These are phyloP conservation scores for Propithecus coquereli DNA, from an alignment of 2,113 vertebrate genomes.

Conservation along the genomic window DNA sequence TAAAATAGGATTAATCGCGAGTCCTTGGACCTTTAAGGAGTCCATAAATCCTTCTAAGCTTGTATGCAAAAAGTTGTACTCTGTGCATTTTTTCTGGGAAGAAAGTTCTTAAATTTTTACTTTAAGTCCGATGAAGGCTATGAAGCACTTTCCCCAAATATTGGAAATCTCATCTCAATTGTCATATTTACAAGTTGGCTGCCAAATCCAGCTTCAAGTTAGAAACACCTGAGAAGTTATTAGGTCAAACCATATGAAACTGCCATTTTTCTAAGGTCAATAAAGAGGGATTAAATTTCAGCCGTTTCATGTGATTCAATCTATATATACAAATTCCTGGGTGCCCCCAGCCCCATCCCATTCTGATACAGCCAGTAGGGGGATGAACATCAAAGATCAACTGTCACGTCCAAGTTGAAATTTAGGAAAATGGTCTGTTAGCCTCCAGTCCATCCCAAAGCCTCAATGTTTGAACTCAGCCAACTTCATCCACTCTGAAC, in stretches of 20 bases:
- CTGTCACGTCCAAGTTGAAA: neutral
- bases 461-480: neutral
- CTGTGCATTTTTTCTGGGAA: neutral
- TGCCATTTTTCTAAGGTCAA: neutral
- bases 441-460: neutral
- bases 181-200: neutral
- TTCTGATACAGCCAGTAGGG: neutral
- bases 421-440: neutral
- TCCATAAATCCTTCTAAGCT: neutral
- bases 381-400: neutral
- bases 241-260: neutral
- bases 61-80: neutral
- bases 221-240: neutral
- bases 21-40: neutral
- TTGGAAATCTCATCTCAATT: neutral
- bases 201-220: neutral
- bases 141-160: neutral
- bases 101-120: neutral
- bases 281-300: neutral
- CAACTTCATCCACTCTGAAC: neutral
- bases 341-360: fast-evolving
- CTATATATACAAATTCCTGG: neutral
- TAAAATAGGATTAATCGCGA: neutral
- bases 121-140: neutral
- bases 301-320: neutral